phyloP scores from a whole-genome alignment of 2,797 vertebrate genomes.

The Sebastes minor region DNA sequence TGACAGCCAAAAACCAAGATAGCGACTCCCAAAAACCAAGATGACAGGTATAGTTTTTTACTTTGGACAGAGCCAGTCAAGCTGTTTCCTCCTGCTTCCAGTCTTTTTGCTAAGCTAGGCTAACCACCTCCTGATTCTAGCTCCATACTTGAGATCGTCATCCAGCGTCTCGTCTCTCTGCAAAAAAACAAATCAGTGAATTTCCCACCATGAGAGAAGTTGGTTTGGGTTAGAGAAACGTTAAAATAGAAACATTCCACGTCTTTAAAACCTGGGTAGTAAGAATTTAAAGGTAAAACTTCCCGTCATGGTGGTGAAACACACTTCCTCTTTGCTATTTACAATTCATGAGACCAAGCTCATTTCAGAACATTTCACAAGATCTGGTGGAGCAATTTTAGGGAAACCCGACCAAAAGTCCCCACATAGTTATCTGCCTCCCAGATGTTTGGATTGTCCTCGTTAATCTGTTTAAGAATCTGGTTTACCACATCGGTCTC shows the following conservation, averaged over 20 bases:
- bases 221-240: neutral
- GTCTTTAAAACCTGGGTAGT: neutral
- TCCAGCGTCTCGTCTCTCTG: too few relatives aligned
- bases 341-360: neutral
- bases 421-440: constrained; percentile 20
- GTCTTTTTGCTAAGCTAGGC: neutral
- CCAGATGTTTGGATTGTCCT: constrained; percentile 60
- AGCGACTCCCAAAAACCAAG: neutral
- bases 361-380: constrained; percentile 24
- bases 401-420: constrained; percentile 50
- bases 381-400: constrained; percentile 23
- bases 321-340: constrained; percentile 29
- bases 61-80: neutral
- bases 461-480: constrained; percentile 41
- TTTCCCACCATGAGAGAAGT: neutral
- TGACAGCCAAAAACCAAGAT: rapidly evolving
- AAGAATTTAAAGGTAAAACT: neutral
- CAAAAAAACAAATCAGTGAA: neutral
- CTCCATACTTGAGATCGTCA: neutral
- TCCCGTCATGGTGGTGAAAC: neutral
- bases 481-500: constrained; percentile 34
- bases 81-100: neutral
- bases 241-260: neutral
- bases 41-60: neutral
- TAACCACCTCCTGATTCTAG: too few relatives aligned